Percentiles rank a stretch among this genome's conserved stretches.
Evolutionary conservation across 2,113 vertebrate species (phyloP).

Genomic region (Oncorhynchus keta): DNA sequence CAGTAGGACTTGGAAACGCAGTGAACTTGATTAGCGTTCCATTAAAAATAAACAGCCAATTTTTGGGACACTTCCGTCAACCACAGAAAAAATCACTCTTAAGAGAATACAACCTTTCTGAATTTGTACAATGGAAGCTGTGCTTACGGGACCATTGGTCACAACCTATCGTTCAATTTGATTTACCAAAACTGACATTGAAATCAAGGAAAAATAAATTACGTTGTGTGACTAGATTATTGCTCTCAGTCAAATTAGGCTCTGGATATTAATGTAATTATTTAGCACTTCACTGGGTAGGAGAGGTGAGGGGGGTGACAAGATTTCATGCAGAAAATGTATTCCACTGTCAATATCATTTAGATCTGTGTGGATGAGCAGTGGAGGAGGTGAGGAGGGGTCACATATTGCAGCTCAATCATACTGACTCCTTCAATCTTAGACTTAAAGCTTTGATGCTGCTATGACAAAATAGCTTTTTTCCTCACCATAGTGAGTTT

Average conservation of each 20-base stretch:
- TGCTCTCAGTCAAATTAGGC: constrained; percentile 64
- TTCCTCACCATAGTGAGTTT: too few species aligned
- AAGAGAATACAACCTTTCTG: too few species aligned
- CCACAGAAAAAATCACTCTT: too few species aligned
- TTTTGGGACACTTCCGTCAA: too few species aligned
- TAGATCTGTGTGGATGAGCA: constrained; percentile 65
- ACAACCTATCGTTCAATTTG: constrained; percentile 43
- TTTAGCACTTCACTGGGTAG: constrained; percentile 64
- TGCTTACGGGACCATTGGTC: neutral
- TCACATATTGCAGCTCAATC: constrained; percentile 54
- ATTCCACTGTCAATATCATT: constrained; percentile 76
- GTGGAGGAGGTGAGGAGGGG: constrained; percentile 36
- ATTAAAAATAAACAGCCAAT: too few species aligned
- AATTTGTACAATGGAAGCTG: too few species aligned
- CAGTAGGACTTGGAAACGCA: too few species aligned
- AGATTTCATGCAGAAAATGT: constrained; percentile 69
- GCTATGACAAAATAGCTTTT: neutral
- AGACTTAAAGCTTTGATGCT: neutral
- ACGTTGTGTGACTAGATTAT: constrained; percentile 51
- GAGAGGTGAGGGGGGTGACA: constrained; percentile 44
- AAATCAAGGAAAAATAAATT: constrained; percentile 49
- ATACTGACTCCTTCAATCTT: constrained; percentile 37
- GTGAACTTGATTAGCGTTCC: too few species aligned
- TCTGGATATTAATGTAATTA: constrained; percentile 68
- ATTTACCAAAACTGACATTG: constrained; percentile 49